Evolutionary conservation across 2,888 invertebrate species (phyloP).

Genomic region (Ophion ventricosus): DNA sequence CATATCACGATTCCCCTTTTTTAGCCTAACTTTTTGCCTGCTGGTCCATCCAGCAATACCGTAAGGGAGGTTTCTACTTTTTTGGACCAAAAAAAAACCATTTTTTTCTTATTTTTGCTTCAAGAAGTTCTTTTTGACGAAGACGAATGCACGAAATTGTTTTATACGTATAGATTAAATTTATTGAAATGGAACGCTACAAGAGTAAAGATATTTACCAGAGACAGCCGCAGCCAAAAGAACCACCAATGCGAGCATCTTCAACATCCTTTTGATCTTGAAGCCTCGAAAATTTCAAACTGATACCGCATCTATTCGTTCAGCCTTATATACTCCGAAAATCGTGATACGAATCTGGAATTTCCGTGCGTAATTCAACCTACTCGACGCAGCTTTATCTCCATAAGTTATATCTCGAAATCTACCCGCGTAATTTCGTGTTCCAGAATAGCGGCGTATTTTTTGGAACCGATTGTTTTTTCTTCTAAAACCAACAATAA

Average conservation of each 20-base stretch:
- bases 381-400: neutral
- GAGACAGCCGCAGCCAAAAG: slow-evolving; percentile 9
- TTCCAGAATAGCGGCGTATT: neutral
- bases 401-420: neutral
- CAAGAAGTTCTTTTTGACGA: too few relatives aligned
- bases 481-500: neutral
- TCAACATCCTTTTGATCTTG: slow-evolving; percentile 57
- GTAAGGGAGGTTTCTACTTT: too few relatives aligned
- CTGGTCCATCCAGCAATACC: too few relatives aligned
- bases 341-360: slow-evolving; percentile 2
- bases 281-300: slow-evolving; percentile 7
- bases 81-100: too few relatives aligned
- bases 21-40: too few relatives aligned
- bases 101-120: too few relatives aligned
- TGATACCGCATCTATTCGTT: neutral
- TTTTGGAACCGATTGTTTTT: neutral
- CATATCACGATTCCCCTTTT: too few relatives aligned
- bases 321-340: slow-evolving; percentile 15
- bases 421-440: neutral
- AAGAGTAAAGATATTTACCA: neutral
- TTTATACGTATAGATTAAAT: too few relatives aligned
- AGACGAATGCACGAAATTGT: too few relatives aligned
- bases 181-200: too few relatives aligned
- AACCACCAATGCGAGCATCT: slow-evolving; percentile 39
- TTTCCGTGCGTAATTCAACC: neutral